Base-by-base conservation (phyloP, 2,113 vertebrate genomes). In the Vanacampus margaritifer region DNA sequence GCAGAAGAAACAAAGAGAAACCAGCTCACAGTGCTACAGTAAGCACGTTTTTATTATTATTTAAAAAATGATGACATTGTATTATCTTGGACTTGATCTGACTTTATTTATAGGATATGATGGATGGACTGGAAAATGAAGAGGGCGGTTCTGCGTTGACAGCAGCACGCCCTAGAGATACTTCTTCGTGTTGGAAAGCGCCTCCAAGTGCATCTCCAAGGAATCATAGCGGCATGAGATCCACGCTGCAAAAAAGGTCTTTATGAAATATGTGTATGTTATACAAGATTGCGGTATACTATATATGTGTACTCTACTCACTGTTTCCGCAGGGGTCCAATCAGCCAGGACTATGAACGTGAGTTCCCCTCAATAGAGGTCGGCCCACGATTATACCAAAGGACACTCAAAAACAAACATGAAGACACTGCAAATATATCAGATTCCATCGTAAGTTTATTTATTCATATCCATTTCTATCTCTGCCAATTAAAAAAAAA, bases 261-360 rank as follows among this genome's bases (percentile, higher is more conserved):
- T 61, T 58, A 62, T 69, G 10, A 65, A 8, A 17, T 17, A 8
- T 37, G 3, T 32, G 14, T 14, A 9, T 26, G 62, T 50, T 46
- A 17, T 17, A 13, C 26, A 28, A 19, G 24, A 64, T 28, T 9
- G 7, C 32, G 26, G 12, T 35, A 13, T 32, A 35, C 63, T 21
- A 17, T 7, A 8, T n/a, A 35, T 67, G 36, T 75, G 21, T 7
- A 11, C 35, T 50, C n/a, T 24, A 9, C 13, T 82, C 17, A 72
- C 1, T 0, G 16, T 13, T 54, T 70, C 41, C 76, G 67, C 79
- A 89, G 87, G 79, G 89, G 92, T 67, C 89, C 70, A 65, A 87
- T 94, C 75, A 91, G 90, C 71, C 86, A 0, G 45, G 93, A 95
- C 64, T 92, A 89, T 0, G 90, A 93, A 21, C 79, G 0, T 26